Evolutionary conservation across 2,888 invertebrate genomes (phyloP), one percentile per base, ranked within the genome.

Genomic region (Drosophila kuntzei): DNA sequence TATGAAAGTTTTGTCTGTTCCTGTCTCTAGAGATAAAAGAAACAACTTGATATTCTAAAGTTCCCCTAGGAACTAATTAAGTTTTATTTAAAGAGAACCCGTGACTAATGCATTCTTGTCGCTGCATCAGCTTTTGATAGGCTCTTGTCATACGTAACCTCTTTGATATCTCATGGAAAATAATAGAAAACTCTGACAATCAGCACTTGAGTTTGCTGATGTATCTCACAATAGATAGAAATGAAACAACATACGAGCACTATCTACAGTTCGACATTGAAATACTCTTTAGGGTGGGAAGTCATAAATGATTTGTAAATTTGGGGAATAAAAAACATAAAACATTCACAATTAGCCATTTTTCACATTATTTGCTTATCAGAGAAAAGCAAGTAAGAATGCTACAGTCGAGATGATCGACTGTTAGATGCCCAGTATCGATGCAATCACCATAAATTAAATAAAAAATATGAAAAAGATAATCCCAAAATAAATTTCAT

Each of bases 331-430:
- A 6, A 47, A 43, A 14, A 51, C 59, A 67, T 75, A 54, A 67
- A n/a, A n/a, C n/a, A n/a, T n/a, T n/a, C n/a, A 76, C 32, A 46
- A 67, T 63, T 62, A 27, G 37, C 25, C 36, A 60, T 70, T 70
- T 71, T 61, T 65, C 60, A 32, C 39, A 18, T 20, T 63, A 54
- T 47, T 60, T 39, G 53, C 62, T 76, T 68, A 63, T 69, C 41
- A 59, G 50, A 53, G 54, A 66, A n/a, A n/a, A n/a, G n/a, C n/a
- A n/a, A n/a, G n/a, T n/a, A n/a, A n/a, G n/a, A n/a, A n/a, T n/a
- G 59, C 58, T 25, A 20, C 27, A 47, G 16, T 8, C 27, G 8
- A 27, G 7, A 2, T 27, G 6, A 7, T 27, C 27, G 27, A 27
- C 27, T 27, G 27, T 27, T 27, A 8, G 8, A 8, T 27, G 27